A percentile compares a stretch with the other conserved stretches of the same genome.
Evolutionary conservation across 2,113 vertebrate genomes (phyloP).

Genomic region (Chrysochloris asiatica): DNA sequence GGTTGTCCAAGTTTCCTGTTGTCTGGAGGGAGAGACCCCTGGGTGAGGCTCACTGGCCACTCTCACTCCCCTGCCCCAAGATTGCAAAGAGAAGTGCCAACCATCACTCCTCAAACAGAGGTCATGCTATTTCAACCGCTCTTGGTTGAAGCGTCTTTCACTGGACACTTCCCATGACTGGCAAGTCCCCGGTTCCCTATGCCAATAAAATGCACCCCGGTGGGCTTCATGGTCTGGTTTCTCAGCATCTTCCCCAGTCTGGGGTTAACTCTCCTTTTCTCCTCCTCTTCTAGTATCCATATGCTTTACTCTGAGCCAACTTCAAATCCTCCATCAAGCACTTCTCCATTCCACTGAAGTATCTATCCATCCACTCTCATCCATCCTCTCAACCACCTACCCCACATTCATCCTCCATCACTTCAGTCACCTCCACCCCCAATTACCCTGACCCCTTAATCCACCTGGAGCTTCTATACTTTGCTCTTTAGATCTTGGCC

Average conservation of each 20-base stretch:
- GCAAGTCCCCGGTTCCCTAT: too few relatives aligned
- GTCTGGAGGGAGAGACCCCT: background rate
- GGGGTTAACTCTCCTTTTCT: background rate
- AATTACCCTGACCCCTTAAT: too few relatives aligned
- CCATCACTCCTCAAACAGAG: background rate
- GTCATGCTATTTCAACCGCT: background rate
- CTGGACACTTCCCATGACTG: too few relatives aligned
- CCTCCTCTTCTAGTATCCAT: accelerated
- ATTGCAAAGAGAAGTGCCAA: background rate
- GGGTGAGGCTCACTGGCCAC: background rate
- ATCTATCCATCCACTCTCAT: too few relatives aligned
- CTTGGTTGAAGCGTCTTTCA: too few relatives aligned
- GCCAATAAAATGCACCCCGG: background rate
- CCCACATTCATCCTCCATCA: too few relatives aligned
- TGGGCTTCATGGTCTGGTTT: accelerated
- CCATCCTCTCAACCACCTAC: too few relatives aligned
- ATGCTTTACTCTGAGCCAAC: background rate
- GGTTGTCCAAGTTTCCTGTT: background rate
- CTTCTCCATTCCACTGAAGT: background rate
- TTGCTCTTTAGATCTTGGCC: background rate
- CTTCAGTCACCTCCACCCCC: background rate
- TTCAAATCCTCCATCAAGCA: too few relatives aligned
- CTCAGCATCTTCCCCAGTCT: accelerated
- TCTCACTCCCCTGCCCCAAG: too few relatives aligned
- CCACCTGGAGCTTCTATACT: background rate